Conservation (phyloP, 2,888 invertebrate genomes). For the Desoria tigrina region DNA sequence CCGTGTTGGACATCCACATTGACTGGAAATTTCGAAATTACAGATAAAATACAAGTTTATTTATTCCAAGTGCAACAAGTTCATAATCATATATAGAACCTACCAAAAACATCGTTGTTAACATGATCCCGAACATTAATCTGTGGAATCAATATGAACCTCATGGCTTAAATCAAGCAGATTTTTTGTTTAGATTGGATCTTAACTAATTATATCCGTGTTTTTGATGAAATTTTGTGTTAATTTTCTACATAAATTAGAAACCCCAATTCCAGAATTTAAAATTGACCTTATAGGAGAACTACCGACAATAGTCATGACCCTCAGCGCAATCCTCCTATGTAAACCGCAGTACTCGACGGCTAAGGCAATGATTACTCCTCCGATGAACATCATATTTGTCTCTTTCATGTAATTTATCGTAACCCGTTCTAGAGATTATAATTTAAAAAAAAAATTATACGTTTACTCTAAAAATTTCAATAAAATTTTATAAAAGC, state of each 20-base stretch:
- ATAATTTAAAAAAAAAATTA: neutral
- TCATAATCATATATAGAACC: too few species aligned
- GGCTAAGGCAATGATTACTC: conserved; percentile 60
- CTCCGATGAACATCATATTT: conserved; percentile 56
- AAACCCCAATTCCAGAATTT: too few species aligned
- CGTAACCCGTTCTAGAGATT: conserved; percentile 9
- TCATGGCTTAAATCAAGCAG: neutral
- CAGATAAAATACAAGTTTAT: neutral
- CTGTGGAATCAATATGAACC: conserved; percentile 56
- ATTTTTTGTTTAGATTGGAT: too few species aligned
- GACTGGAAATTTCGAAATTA: conserved; percentile 63
- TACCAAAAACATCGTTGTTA: conserved; percentile 81
- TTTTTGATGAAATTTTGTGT: too few species aligned
- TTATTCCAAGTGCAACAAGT: too few species aligned
- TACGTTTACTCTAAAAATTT: conserved; percentile 68
- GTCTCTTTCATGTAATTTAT: conserved; percentile 47
- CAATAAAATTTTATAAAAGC: conserved; percentile 77
- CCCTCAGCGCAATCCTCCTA: conserved; percentile 59
- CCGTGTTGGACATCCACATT: conserved; percentile 84
- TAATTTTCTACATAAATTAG: too few species aligned
- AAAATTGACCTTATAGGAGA: conserved; percentile 33
- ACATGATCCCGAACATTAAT: conserved; percentile 78
- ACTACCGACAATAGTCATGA: conserved; percentile 54
- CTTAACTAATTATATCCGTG: too few species aligned
- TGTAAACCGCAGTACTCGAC: conserved; percentile 59